Base-by-base conservation (phyloP, 2,888 invertebrate genomes). In the Synanthedon myopaeformis region DNA sequence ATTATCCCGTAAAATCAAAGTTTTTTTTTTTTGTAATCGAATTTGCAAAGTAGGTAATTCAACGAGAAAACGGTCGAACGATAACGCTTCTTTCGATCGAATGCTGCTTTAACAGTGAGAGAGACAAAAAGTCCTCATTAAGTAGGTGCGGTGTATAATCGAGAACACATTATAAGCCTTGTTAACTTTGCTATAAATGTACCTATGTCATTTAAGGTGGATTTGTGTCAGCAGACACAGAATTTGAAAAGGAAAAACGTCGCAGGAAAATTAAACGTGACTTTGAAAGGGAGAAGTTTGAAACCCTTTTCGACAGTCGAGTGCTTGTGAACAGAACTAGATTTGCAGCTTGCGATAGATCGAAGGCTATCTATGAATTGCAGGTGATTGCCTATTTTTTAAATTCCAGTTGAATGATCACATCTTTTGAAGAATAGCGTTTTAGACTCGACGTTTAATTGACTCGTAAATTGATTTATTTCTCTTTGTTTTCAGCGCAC, bases 311-410 rank as follows among this genome's bases (percentile, higher is more conserved):
- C 59, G 81, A 85, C 61, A 61, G 64, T 0, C 67, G 74, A 2
- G 83, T 86, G 6, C 69, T 82, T 17, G 72, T 87, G 52, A 85
- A 84, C 56, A 64, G 81, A n/a, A 82, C 84, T 0, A 66, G 69
- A 35, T 75, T 77, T 59, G 77, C 83, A 0, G 83, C 86, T 0
- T 87, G 86, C 60, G 86, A 86, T 57, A 70, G 86, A 4, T 76
- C 79, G 8, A 66, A 86, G 2, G 68, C 78, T 0, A 52, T 82
- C 23, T 86, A 87, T 55, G 63, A 75, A 11, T 59, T 84, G 13
- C 79, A 82, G 69, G 83, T 69, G 56, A 35, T 23, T 23, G 23
- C 28, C 28, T 23, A 23, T 23, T 23, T 4, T 23, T 23, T 5
- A 23, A 23, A 5, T 23, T 23, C 23, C 23, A 23, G 23, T 23